A percentile compares a stretch with the other conserved stretches of the same genome.
phyloP scores from a whole-genome alignment of 2,797 vertebrate genomes.

The Chelidonichthys spinosus region DNA sequence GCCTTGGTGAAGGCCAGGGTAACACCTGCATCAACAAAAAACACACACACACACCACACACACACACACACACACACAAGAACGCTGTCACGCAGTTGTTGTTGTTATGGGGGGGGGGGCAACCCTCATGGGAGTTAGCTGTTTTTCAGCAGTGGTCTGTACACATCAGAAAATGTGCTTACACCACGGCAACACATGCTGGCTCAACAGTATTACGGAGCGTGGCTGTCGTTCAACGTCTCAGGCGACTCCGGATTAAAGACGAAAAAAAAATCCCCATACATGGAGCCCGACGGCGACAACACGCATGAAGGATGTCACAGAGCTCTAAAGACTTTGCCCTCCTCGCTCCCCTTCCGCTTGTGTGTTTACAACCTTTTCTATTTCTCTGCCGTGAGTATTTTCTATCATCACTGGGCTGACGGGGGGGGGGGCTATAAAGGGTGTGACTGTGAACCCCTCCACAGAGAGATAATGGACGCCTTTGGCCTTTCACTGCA shows the following conservation, averaged over 20 bases:
- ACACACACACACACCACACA: slow-evolving; percentile 17
- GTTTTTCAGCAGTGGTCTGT: slow-evolving; percentile 76
- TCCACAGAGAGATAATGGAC: slow-evolving; percentile 41
- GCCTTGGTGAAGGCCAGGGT: slow-evolving; percentile 62
- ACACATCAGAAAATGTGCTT: slow-evolving; percentile 81
- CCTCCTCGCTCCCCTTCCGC: slow-evolving; percentile 43
- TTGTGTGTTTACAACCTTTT: slow-evolving; percentile 48
- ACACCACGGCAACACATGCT: slow-evolving; percentile 78
- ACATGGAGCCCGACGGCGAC: slow-evolving; percentile 45
- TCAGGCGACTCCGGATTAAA: slow-evolving; percentile 72
- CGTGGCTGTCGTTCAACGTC: slow-evolving; percentile 77
- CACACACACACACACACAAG: slow-evolving; percentile 37
- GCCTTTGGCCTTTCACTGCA: slow-evolving; percentile 56
- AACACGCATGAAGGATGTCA: slow-evolving; percentile 51
- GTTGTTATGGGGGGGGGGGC: slow-evolving; percentile 7
- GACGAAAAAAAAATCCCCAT: slow-evolving; percentile 49
- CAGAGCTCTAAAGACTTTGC: slow-evolving; percentile 33
- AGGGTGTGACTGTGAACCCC: slow-evolving; percentile 44
- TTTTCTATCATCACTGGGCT: slow-evolving; percentile 43
- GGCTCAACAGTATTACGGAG: slow-evolving; percentile 79
- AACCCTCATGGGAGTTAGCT: slow-evolving; percentile 67
- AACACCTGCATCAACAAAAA: slow-evolving; percentile 78
- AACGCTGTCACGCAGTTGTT: slow-evolving; percentile 47
- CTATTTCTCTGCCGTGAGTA: slow-evolving; percentile 21
- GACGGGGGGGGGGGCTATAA: slow-evolving; percentile 38